Base-by-base conservation (phyloP, 2,113 vertebrate species). In the Semnornis frantzii region DNA sequence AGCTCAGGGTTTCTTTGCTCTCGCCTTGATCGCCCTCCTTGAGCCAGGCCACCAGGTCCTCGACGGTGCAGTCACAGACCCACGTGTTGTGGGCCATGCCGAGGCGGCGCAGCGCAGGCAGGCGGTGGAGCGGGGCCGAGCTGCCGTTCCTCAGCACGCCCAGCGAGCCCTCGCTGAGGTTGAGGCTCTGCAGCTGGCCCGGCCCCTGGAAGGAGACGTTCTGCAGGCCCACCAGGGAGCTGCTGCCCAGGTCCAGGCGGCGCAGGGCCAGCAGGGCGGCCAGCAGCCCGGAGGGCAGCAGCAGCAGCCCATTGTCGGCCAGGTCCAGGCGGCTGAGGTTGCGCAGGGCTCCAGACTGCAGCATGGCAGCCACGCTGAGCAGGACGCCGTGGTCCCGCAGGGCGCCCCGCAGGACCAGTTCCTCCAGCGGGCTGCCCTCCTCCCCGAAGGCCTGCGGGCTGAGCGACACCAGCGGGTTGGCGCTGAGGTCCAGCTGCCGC, bases 121-220 rank as follows among this genome's bases (percentile, higher is more conserved):
- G 97, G 59, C 94, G 59, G 48, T 85, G 97, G 92, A 98, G 87
- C 85, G 98, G 98, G 2, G 77, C 65, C 80, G 98, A 76, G 8
- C 98, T 98, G 88, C 75, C 15, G 5, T 98, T 96, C 70, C 96
- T 62, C 52, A 99, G 97, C 46, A 95, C 48, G 19, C 97, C 97
- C 90, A 99, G 94, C 20, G 98, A 95, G 68, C 99, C 99, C 96
- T 98, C 92, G 42, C 99, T 98, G 84, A 99, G 97, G 97, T 99
- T 98, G 72, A 99, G 98, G 82, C 96, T 96, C 70, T 90, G 94
- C 28, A 99, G 97, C 14, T 85, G 97, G 3, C 78, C 94, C 15
- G 98, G 97, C 13, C 81, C 85, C 63, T 80, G 97, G 66, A 99
- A 98, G 8, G 98, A 98, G 16, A 95, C 93, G 5, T 98, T 97